Evolutionary conservation across 2,888 invertebrate genomes (phyloP).

Genomic region (Pachycephus smyrnensis): DNA sequence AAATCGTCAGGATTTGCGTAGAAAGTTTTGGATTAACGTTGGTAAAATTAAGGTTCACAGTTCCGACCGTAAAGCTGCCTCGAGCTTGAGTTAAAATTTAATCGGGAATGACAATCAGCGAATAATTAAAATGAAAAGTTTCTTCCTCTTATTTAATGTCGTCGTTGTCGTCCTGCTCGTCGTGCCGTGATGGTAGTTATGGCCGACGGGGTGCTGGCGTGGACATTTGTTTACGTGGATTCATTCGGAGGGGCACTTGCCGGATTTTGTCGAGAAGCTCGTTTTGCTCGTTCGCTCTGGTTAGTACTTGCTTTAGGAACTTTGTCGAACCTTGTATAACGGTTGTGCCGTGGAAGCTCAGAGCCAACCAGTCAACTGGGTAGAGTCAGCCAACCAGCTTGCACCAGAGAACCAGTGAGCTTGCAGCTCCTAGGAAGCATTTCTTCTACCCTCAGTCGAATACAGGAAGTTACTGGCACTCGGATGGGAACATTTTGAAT

Average conservation of each 20-base stretch:
- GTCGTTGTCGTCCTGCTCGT: neutral
- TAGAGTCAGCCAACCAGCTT: neutral
- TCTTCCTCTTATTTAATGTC: neutral
- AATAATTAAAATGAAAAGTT: constrained; percentile 34
- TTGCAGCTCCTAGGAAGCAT: neutral
- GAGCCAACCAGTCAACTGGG: constrained; percentile 1
- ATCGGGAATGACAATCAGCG: constrained; percentile 32
- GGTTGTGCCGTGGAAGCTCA: neutral
- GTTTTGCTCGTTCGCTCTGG: constrained; percentile 1
- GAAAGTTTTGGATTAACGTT: constrained; percentile 3
- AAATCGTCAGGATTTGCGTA: neutral
- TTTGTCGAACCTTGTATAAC: constrained; percentile 6
- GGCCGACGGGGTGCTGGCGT: neutral
- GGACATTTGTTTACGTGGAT: constrained; percentile 4
- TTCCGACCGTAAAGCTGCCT: neutral
- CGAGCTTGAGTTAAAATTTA: constrained; percentile 17
- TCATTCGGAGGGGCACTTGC: neutral
- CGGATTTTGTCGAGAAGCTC: neutral
- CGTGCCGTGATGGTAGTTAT: neutral
- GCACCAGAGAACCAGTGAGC: neutral
- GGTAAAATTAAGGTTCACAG: neutral
- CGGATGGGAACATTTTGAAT: neutral
- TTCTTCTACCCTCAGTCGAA: neutral
- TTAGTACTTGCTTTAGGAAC: constrained; percentile 17
- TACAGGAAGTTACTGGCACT: neutral